Evolutionary conservation across 2,797 vertebrate species (phyloP).

Genomic region (Potorous gilbertii): DNA sequence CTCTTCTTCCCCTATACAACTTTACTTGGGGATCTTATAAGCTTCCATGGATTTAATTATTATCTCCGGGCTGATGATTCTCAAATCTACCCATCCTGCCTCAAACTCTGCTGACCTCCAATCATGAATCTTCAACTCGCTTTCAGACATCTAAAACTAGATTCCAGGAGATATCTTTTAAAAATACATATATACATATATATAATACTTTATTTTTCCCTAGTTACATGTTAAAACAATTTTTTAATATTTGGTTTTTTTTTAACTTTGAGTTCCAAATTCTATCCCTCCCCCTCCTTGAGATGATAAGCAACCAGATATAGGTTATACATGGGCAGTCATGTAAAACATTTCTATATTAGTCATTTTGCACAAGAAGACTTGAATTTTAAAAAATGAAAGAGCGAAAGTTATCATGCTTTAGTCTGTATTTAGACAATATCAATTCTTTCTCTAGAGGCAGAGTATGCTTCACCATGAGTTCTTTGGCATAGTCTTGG

Average conservation of each 20-base stretch:
- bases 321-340: not conserved
- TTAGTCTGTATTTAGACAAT: not conserved
- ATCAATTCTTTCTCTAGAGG: not conserved
- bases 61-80: not conserved
- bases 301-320: not conserved
- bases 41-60: not conserved
- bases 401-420: not conserved
- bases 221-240: not conserved
- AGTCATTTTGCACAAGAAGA: not conserved
- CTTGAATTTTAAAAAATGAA: not conserved
- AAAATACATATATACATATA: slow-evolving; percentile 1
- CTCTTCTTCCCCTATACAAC: not conserved
- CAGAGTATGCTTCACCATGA: not conserved
- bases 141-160: not conserved
- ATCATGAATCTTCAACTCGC: not conserved
- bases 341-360: not conserved
- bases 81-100: not conserved
- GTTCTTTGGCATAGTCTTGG: not conserved
- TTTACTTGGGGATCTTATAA: not conserved
- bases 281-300: not conserved
- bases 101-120: not conserved
- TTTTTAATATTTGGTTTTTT: not conserved
- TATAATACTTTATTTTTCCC: not conserved
- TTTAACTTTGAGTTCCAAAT: not conserved
- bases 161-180: slow-evolving; percentile 5